phyloP scores from a whole-genome alignment of 2,113 vertebrate genomes.

The Psilopsiagon aurifrons region DNA sequence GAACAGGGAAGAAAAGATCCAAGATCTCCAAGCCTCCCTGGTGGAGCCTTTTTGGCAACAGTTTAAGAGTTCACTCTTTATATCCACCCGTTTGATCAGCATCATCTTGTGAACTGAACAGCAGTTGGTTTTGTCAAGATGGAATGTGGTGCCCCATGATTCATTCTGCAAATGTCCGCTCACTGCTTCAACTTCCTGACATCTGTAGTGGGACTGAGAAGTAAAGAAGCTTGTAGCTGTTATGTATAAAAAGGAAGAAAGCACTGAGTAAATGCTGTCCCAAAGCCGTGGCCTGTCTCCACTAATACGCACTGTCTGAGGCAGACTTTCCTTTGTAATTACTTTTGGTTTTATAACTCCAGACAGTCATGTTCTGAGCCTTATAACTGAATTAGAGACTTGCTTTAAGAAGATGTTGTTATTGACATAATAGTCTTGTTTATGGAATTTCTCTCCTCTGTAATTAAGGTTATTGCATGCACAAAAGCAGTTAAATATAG shows the following conservation, averaged over 20 bases:
- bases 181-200: slow-evolving; percentile 15
- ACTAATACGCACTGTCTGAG: slow-evolving; percentile 9
- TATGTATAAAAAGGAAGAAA: not conserved
- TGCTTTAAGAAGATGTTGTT: slow-evolving; percentile 48
- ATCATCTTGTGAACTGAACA: not conserved
- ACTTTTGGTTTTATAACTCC: slow-evolving; percentile 43
- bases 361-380: slow-evolving; percentile 9
- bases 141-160: slow-evolving; percentile 32
- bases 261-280: not conserved
- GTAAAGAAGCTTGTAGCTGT: slow-evolving; percentile 4
- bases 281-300: slow-evolving; percentile 14
- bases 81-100: slow-evolving; percentile 6
- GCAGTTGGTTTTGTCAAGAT: slow-evolving; percentile 3
- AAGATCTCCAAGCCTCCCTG: not conserved
- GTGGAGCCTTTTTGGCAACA: not conserved
- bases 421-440: slow-evolving; percentile 46
- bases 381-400: slow-evolving; percentile 63
- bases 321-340: slow-evolving; percentile 61
- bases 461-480: slow-evolving; percentile 39
- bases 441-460: slow-evolving; percentile 36
- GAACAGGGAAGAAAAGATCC: not conserved
- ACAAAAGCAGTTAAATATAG: slow-evolving; percentile 43
- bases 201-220: not conserved
- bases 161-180: slow-evolving; percentile 12
- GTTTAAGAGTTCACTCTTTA: not conserved